These are phyloP conservation scores for Carduelis carduelis DNA, from an alignment of 2,797 vertebrate genomes.

Conservation along the genomic window DNA sequence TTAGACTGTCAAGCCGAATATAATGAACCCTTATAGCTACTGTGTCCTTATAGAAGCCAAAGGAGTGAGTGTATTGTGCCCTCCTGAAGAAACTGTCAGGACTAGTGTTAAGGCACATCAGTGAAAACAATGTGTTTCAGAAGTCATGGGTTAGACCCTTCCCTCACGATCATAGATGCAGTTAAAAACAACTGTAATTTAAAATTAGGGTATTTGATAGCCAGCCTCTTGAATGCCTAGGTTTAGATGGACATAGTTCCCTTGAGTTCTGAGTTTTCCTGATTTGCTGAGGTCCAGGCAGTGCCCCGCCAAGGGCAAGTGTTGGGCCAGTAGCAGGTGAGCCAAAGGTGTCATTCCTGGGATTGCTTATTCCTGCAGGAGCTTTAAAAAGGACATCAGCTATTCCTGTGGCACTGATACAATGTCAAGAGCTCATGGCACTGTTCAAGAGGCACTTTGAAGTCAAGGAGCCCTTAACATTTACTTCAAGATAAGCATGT, in stretches of 20 bases:
- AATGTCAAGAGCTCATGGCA: not conserved
- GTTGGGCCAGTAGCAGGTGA: not conserved
- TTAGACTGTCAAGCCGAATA: not conserved
- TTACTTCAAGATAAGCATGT: not conserved
- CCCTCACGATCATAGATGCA: not conserved
- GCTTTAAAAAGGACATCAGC: not conserved
- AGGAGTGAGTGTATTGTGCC: not conserved
- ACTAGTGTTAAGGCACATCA: not conserved
- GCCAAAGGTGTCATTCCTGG: not conserved
- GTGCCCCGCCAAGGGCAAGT: not conserved
- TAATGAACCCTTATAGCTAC: not conserved
- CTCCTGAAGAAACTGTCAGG: not conserved
- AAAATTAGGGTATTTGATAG: not conserved
- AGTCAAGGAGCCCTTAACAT: not conserved
- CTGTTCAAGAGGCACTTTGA: not conserved
- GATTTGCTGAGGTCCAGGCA: accelerated
- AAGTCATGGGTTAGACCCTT: not conserved
- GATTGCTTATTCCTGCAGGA: not conserved
- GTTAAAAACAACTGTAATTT: not conserved
- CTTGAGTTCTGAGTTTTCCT: not conserved
- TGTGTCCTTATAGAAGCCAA: not conserved
- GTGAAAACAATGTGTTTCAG: not conserved
- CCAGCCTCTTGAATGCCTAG: not conserved
- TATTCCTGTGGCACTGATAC: not conserved
- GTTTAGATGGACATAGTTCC: not conserved